Conservation (phyloP, 2,113 vertebrate species). For the Mormoops blainvillei region DNA sequence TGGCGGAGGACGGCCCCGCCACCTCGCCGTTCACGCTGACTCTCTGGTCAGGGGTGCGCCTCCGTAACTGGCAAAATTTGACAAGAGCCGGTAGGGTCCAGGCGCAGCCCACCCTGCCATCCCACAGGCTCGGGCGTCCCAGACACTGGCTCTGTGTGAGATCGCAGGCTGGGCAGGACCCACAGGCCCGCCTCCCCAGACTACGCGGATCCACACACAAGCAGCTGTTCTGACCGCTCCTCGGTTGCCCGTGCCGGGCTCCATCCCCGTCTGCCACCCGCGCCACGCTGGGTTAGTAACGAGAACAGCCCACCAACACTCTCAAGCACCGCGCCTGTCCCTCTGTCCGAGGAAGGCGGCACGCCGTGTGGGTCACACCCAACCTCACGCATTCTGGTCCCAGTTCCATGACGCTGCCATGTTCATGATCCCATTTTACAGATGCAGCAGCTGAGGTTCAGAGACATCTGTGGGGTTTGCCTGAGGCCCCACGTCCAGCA, state of each 20-base stretch:
- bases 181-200: rapidly evolving
- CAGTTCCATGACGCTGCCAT: rapidly evolving
- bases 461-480: rapidly evolving
- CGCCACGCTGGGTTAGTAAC: rapidly evolving
- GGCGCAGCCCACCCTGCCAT: rapidly evolving
- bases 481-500: background rate
- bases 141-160: rapidly evolving
- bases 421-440: rapidly evolving
- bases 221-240: background rate
- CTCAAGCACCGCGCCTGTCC: rapidly evolving
- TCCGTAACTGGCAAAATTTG: rapidly evolving
- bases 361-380: rapidly evolving
- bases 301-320: rapidly evolving
- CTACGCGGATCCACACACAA: too few relatives aligned
- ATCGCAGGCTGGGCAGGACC: background rate
- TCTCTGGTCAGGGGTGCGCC: background rate
- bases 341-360: rapidly evolving
- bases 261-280: background rate
- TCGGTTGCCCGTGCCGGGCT: rapidly evolving
- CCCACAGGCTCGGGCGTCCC: background rate
- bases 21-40: background rate
- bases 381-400: rapidly evolving
- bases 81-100: rapidly evolving
- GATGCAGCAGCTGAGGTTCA: background rate
- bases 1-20: background rate